A percentile compares a stretch with the other conserved stretches of the same genome.
These are phyloP conservation scores for Solen grandis DNA, from an alignment of 1,140 invertebrate genomes.

Conservation along the genomic window DNA sequence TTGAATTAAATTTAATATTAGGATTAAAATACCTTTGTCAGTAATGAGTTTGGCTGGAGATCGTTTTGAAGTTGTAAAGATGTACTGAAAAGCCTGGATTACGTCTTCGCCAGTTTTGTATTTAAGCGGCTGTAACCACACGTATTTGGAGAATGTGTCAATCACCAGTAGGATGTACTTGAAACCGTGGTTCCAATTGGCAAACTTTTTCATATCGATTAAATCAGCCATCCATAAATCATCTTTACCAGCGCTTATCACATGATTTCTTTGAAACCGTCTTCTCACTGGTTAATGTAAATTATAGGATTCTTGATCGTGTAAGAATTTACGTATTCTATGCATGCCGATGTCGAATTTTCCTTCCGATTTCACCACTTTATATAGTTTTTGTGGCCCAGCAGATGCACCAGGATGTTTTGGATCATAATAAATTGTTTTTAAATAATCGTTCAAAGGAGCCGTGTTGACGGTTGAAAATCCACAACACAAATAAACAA, in stretches of 20 bases:
- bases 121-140: neutral
- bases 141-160: neutral
- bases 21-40: slow-evolving; percentile 1
- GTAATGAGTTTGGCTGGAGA: slow-evolving; percentile 4
- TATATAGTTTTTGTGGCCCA: slow-evolving; percentile 28
- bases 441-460: slow-evolving; percentile 9
- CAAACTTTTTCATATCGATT: slow-evolving; percentile 11
- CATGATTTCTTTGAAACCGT: slow-evolving; percentile 14
- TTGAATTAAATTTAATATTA: neutral
- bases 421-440: slow-evolving; percentile 14
- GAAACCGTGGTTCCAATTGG: slow-evolving; percentile 84
- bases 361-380: slow-evolving; percentile 2
- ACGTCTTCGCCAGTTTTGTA: slow-evolving; percentile 17
- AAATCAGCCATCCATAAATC: slow-evolving; percentile 27
- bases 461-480: neutral
- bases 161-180: slow-evolving; percentile 82
- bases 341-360: slow-evolving; percentile 7
- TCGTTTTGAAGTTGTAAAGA: neutral
- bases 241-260: slow-evolving; percentile 7
- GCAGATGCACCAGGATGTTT: neutral
- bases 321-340: neutral
- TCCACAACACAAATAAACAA: neutral
- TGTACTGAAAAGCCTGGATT: neutral
- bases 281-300: slow-evolving; percentile 6
- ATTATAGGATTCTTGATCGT: neutral